Percentiles rank a stretch among this genome's conserved stretches.
phyloP scores from a whole-genome alignment of 2,113 vertebrate genomes.

The Muscicapa adusta region DNA sequence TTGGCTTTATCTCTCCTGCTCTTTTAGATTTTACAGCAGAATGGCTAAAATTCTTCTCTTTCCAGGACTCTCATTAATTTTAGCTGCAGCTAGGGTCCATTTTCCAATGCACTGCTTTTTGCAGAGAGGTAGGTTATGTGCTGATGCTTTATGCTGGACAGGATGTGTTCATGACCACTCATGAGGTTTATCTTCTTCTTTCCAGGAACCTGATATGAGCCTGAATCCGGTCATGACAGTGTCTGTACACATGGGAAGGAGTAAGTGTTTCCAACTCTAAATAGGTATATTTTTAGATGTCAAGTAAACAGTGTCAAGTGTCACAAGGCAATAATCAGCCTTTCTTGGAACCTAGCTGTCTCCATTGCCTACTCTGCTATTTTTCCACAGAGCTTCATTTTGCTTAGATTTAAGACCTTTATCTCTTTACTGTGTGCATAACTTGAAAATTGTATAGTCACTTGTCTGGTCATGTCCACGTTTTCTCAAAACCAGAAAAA shows the following conservation, averaged over 20 bases:
- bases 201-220: not conserved
- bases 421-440: not conserved
- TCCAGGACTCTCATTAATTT: not conserved
- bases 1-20: not conserved
- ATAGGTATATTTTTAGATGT: not conserved
- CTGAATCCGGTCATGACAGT: not conserved
- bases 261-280: not conserved
- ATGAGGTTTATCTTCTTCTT: not conserved
- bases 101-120: not conserved
- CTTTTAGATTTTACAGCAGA: not conserved
- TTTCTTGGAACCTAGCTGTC: not conserved
- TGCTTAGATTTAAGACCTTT: not conserved
- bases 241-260: not conserved
- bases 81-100: not conserved
- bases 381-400: not conserved
- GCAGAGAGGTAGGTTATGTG: not conserved
- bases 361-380: not conserved
- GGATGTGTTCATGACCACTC: not conserved
- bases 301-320: fast-evolving
- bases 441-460: not conserved
- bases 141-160: not conserved
- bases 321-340: not conserved
- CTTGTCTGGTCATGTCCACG: not conserved
- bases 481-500: not conserved
- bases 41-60: not conserved